Evolutionary conservation across 2,797 vertebrate genomes (phyloP).

Genomic region (Periophthalmus magnuspinnatus): DNA sequence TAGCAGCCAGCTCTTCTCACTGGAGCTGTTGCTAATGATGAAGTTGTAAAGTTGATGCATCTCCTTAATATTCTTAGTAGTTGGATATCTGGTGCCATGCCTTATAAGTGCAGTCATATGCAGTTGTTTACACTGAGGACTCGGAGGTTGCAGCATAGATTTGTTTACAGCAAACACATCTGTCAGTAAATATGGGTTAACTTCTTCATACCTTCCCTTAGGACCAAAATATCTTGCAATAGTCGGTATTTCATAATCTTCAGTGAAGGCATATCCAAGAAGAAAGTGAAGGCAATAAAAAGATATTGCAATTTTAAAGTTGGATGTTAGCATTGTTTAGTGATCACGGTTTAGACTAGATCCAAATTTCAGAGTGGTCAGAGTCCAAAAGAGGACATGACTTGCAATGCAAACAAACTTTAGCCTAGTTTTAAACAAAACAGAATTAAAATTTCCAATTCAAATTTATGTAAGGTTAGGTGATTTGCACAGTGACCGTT

Average conservation of each 20-base stretch:
- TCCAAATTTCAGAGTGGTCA: conserved; percentile 22
- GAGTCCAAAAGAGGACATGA: conserved; percentile 35
- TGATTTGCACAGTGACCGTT: neutral
- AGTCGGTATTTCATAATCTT: conserved; percentile 41
- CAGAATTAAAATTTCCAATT: neutral
- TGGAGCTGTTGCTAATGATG: conserved; percentile 40
- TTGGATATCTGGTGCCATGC: conserved; percentile 80
- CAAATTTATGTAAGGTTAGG: neutral
- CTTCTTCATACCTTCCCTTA: conserved; percentile 89
- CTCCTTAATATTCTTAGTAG: conserved; percentile 74
- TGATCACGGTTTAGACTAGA: neutral
- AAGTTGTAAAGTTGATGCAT: conserved; percentile 71
- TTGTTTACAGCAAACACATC: conserved; percentile 74
- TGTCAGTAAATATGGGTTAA: conserved; percentile 74
- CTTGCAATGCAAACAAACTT: conserved; percentile 11
- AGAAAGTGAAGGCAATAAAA: conserved; percentile 16
- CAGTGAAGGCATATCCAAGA: conserved; percentile 13
- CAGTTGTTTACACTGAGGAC: conserved; percentile 71
- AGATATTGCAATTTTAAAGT: conserved; percentile 14
- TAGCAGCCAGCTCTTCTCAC: conserved; percentile 48
- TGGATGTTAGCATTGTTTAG: conserved; percentile 22
- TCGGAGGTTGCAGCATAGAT: conserved; percentile 61
- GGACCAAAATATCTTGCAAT: conserved; percentile 85
- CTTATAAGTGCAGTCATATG: conserved; percentile 85
- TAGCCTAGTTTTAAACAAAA: neutral